Conservation (phyloP, 2,888 invertebrate species). For the Oligia strigilis region DNA sequence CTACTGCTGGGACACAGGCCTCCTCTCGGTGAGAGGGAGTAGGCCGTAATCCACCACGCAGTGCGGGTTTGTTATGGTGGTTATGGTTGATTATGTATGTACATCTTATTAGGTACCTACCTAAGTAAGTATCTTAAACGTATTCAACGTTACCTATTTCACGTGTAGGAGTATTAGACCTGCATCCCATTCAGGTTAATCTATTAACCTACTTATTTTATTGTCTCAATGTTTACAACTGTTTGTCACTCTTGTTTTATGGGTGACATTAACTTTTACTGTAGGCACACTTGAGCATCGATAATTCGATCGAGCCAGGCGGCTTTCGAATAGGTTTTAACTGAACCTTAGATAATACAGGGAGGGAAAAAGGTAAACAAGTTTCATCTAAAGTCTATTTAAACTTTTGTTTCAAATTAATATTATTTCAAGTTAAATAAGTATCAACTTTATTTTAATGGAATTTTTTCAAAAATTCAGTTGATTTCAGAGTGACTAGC, state of each 20-base stretch:
- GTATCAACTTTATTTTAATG: no score
- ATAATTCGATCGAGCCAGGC: constrained; percentile 7
- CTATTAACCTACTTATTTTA: constrained; percentile 61
- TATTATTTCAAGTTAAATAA: no score
- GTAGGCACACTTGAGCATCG: constrained; percentile 28
- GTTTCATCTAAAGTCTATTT: no score
- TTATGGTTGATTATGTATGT: no score
- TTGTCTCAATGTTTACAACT: constrained; percentile 49
- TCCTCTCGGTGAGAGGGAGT: no score
- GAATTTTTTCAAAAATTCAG: no score
- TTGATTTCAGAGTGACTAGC: no score
- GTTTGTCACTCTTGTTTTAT: constrained; percentile 51
- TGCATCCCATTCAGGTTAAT: constrained; percentile 47
- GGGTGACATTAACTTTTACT: constrained; percentile 41
- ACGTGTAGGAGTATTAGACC: background rate
- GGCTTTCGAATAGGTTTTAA: background rate
- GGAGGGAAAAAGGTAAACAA: background rate
- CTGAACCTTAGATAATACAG: background rate
- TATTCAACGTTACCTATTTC: background rate
- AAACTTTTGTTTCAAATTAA: no score
- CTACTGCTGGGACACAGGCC: no score
- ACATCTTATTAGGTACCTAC: background rate
- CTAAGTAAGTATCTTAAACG: background rate
- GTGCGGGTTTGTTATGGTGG: no score
- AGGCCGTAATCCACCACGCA: no score